phyloP scores from a whole-genome alignment of 2,888 invertebrate species.

The Leptothorax acervorum region DNA sequence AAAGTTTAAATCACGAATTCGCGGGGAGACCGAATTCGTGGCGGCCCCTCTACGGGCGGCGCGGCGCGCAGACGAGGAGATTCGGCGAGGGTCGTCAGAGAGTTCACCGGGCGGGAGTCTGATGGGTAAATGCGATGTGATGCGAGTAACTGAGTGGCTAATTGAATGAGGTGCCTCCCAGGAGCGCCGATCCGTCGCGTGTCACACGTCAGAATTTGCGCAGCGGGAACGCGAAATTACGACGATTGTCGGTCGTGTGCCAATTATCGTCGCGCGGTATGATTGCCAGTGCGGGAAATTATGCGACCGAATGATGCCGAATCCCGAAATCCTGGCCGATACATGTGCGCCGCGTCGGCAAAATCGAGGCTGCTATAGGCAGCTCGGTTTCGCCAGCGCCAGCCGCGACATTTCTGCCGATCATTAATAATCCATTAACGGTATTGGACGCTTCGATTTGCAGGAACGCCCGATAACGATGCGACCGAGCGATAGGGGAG shows the following conservation, averaged over 20 bases:
- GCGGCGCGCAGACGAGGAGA: conserved; percentile 37
- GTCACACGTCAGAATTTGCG: conserved; percentile 84
- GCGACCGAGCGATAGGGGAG: conserved; percentile 47
- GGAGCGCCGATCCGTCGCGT: conserved; percentile 82
- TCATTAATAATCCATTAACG: conserved; percentile 80
- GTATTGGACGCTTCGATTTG: conserved; percentile 70
- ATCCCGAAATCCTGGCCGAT: conserved; percentile 22
- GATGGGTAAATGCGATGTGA: conserved; percentile 82
- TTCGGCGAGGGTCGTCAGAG: conserved; percentile 60
- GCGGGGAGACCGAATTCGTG: conserved; percentile 35
- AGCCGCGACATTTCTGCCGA: conserved; percentile 50
- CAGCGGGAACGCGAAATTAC: conserved; percentile 68
- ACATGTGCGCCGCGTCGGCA: conserved; percentile 20
- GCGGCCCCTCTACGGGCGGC: conserved; percentile 5
- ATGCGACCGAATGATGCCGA: conserved; percentile 41
- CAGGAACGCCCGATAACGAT: conserved; percentile 60
- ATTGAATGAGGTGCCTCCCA: conserved; percentile 84
- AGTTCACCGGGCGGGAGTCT: conserved; percentile 63
- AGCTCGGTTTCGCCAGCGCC: background rate
- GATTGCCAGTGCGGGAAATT: conserved; percentile 68
- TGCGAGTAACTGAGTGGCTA: conserved; percentile 85
- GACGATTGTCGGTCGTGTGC: conserved; percentile 78
- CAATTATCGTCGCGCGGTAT: conserved; percentile 75
- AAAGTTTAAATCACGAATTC: conserved; percentile 71
- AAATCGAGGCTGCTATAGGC: conserved; percentile 14